Evolutionary conservation across 2,113 vertebrate species (phyloP), one percentile per base, ranked within the genome.

Genomic region (Etheostoma spectabile): DNA sequence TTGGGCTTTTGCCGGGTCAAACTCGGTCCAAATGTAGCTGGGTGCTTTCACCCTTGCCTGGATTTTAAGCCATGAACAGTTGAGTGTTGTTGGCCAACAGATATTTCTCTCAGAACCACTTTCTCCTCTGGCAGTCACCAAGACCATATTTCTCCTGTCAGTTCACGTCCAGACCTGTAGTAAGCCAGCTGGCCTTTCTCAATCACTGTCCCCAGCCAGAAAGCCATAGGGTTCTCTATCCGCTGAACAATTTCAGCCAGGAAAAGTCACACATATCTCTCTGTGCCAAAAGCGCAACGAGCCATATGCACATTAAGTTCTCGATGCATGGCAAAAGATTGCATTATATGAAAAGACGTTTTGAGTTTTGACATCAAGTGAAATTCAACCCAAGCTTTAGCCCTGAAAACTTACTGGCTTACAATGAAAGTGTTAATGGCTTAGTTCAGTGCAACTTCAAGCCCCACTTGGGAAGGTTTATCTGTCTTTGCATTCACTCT

Each of bases 121-220:
- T 84, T 92, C 89, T 89, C 84, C 86, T 87, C 77, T 95, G 90
- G 92, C 92, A 89, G 86, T 82, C 79, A 89, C 83, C 35, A 69
- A 74, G 83, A 91, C 86, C 92, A 91, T 92, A 92, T 93, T 93
- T 90, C 87, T 91, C 74, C 87, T 92, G 91, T 90, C 93, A 87
- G 74, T 88, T 87, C 77, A 88, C 52, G 33, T 91, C 90, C 90
- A 93, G 88, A 87, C 83, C 86, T 65, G 76, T 55, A 70, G 64
- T 80, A 77, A 88, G 93, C 92, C 93, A 94, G 88, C 92, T 94
- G 93, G 92, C 91, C 88, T 86, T 91, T 89, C 87, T 88, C 83
- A 86, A 83, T 91, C 79, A 87, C 74, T 8, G n/a, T 79, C 62
- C 77, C 81, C 75, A 78, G 91, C 88, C 91, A 92, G 86, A 74